phyloP scores from a whole-genome alignment of 1,140 invertebrate species.

The Drosophila prosaltans region DNA sequence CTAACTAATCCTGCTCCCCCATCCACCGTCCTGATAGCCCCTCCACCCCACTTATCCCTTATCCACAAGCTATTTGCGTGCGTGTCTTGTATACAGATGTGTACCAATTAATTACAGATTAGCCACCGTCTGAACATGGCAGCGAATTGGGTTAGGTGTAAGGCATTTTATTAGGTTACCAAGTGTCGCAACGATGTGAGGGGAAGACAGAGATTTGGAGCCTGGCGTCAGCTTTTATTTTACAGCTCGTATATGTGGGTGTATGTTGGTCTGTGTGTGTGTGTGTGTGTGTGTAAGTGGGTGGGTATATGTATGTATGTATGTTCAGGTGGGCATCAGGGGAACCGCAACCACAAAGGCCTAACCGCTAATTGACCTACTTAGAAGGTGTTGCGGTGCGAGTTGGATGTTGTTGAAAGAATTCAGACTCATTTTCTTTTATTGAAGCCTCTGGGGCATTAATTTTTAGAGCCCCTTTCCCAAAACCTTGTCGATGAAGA shows the following conservation, averaged over 20 bases:
- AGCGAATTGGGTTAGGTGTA: background rate
- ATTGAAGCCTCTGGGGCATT: constrained; percentile 3
- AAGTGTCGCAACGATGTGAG: constrained; percentile 28
- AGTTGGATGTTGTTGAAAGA: constrained; percentile 7
- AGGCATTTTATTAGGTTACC: constrained; percentile 56
- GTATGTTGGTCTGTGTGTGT: background rate
- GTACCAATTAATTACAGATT: constrained; percentile 77
- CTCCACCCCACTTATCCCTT: background rate
- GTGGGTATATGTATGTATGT: background rate
- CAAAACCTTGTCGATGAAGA: background rate
- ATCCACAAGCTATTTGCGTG: constrained; percentile 36
- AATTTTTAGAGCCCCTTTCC: background rate
- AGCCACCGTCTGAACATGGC: constrained; percentile 53
- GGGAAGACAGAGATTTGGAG: background rate
- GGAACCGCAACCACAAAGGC: constrained; percentile 13
- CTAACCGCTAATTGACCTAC: constrained; percentile 62
- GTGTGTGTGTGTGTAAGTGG: background rate
- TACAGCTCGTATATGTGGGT: constrained; percentile 14
- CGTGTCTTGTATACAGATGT: constrained; percentile 69
- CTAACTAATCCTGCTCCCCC: background rate
- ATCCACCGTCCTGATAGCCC: background rate
- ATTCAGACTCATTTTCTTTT: constrained; percentile 5
- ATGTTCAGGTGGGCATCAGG: background rate
- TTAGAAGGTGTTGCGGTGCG: constrained; percentile 33
- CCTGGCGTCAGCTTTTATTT: constrained; percentile 27